Evolutionary conservation across 2,888 invertebrate genomes (phyloP).

Genomic region (Scelioninae gen. 1): DNA sequence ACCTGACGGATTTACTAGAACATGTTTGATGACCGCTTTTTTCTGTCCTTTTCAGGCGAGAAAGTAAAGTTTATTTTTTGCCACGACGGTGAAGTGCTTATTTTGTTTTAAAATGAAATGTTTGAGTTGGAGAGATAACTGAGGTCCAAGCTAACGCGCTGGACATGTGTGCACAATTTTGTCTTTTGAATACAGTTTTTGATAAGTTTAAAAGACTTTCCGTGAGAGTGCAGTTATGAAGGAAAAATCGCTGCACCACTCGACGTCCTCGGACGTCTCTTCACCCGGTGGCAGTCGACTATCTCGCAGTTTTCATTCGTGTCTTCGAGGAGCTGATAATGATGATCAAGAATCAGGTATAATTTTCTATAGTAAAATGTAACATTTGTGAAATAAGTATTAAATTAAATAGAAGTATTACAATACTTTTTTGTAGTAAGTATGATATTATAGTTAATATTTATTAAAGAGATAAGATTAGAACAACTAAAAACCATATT

Average conservation of each 20-base stretch:
- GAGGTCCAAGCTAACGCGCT: conserved; percentile 6
- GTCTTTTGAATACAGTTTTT: conserved; percentile 41
- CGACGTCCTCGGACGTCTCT: conserved; percentile 80
- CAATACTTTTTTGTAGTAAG: too few species aligned
- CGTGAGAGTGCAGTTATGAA: conserved; percentile 56
- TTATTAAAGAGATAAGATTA: too few species aligned
- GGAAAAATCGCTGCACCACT: conserved; percentile 76
- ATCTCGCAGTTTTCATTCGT: conserved; percentile 89
- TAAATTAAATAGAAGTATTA: too few species aligned
- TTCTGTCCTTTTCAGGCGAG: conserved; percentile 63
- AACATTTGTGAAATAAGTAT: too few species aligned
- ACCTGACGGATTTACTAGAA: conserved; percentile 43
- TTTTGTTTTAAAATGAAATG: conserved; percentile 31
- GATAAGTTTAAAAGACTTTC: conserved; percentile 32
- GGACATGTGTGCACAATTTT: conserved; percentile 45
- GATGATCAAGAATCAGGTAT: conserved; percentile 84
- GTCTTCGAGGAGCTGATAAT: conserved; percentile 86
- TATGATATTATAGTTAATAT: too few species aligned
- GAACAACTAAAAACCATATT: too few species aligned
- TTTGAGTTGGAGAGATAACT: conserved; percentile 35
- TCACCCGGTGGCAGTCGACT: conserved; percentile 84
- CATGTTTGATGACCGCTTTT: conserved; percentile 43
- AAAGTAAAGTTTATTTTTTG: conserved; percentile 41
- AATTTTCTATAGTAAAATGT: conserved; percentile 9
- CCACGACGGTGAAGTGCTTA: too few species aligned